Percentiles rank a stretch among this genome's conserved stretches.
These are phyloP conservation scores for Gadopsis marmoratus DNA, from an alignment of 2,797 vertebrate species.

Conservation along the genomic window DNA sequence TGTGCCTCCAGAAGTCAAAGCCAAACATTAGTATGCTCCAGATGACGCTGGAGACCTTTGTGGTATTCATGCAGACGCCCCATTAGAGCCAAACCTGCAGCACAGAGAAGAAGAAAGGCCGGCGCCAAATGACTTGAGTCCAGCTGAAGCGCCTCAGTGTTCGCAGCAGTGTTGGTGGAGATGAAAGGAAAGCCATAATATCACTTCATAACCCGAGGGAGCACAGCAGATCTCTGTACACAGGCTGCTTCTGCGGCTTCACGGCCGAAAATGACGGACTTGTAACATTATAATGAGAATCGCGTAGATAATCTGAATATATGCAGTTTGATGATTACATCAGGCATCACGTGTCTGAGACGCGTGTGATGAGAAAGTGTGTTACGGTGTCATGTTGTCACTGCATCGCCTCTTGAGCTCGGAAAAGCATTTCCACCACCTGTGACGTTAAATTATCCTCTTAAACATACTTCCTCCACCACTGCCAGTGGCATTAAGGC, in stretches of 20 bases:
- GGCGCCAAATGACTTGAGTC: slow-evolving; percentile 34
- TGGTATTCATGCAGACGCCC: slow-evolving; percentile 29
- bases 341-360: background rate
- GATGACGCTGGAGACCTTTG: slow-evolving; percentile 46
- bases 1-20: slow-evolving; percentile 22
- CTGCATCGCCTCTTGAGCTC: background rate
- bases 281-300: background rate
- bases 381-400: background rate
- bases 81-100: slow-evolving; percentile 49
- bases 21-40: slow-evolving; percentile 56
- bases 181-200: slow-evolving; percentile 27
- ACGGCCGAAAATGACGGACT: background rate
- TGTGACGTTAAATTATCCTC: background rate
- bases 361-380: background rate
- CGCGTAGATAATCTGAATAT: background rate
- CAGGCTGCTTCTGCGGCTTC: background rate
- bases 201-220: slow-evolving; percentile 18
- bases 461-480: no score
- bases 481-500: no score
- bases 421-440: background rate
- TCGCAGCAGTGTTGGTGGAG: slow-evolving; percentile 5
- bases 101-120: background rate
- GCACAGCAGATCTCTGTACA: background rate
- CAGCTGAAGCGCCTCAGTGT: slow-evolving; percentile 9
- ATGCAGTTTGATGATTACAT: background rate